phyloP scores from a whole-genome alignment of 1,140 invertebrate genomes.

The Chymomyza costata region DNA sequence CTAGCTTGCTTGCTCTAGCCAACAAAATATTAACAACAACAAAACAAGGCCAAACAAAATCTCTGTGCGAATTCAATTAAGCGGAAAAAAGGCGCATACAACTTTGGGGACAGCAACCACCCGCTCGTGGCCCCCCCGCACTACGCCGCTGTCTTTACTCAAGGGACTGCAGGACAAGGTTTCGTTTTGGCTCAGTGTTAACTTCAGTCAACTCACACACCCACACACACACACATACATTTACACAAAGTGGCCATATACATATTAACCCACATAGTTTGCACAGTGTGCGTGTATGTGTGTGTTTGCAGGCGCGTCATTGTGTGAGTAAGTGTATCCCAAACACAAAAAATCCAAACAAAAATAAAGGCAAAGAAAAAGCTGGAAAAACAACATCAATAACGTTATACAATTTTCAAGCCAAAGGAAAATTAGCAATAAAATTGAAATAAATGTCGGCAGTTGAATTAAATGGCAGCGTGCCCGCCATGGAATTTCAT shows the following conservation, averaged over 20 bases:
- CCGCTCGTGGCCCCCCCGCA: neutral
- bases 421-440: constrained; percentile 13
- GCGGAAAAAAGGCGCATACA: constrained; percentile 14
- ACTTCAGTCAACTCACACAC: too few relatives aligned
- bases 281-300: too few relatives aligned
- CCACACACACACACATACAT: too few relatives aligned
- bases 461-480: constrained; percentile 55
- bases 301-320: too few relatives aligned
- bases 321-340: too few relatives aligned
- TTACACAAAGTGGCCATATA: too few relatives aligned
- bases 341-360: constrained; percentile 10
- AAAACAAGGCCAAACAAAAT: constrained; percentile 13
- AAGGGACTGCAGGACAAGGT: too few relatives aligned
- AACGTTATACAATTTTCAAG: constrained; percentile 5
- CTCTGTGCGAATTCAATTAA: constrained; percentile 42
- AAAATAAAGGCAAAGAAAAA: constrained; percentile 8
- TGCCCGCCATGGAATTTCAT: constrained; percentile 50
- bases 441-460: constrained; percentile 44
- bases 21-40: constrained; percentile 28
- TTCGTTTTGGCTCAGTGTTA: too few relatives aligned
- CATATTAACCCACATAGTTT: too few relatives aligned
- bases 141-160: too few relatives aligned
- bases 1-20: too few relatives aligned
- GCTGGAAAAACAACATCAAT: neutral
- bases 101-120: neutral